Conservation (phyloP, 1,140 invertebrate genomes). For the Hestina assimilis region DNA sequence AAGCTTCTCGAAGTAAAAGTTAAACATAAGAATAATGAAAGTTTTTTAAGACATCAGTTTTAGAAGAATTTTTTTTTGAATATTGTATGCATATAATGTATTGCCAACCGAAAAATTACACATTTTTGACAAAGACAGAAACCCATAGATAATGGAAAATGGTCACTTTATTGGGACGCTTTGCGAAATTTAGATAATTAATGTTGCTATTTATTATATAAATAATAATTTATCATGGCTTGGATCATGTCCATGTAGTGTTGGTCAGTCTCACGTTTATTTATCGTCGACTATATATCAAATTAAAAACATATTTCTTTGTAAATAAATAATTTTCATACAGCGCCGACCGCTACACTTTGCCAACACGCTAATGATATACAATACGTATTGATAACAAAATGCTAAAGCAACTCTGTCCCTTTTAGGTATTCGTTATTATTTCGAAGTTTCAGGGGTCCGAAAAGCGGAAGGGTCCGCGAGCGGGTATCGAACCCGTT, state of each 20-base stretch:
- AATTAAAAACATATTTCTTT: slow-evolving; percentile 32
- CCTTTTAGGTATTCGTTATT: no score
- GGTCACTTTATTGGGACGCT: slow-evolving; percentile 18
- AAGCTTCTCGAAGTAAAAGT: no score
- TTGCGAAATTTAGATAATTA: slow-evolving; percentile 32
- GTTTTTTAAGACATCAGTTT: no score
- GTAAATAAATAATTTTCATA: slow-evolving; percentile 23
- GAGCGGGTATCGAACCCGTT: no score
- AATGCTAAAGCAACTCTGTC: no score
- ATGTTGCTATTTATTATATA: slow-evolving; percentile 27
- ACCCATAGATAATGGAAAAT: slow-evolving; percentile 14
- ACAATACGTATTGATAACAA: neutral
- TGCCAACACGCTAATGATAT: slow-evolving; percentile 4
- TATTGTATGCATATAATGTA: neutral
- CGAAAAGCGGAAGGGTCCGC: no score
- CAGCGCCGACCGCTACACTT: slow-evolving; percentile 18
- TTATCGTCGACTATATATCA: slow-evolving; percentile 30
- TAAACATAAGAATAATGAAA: no score
- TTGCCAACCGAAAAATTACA: neutral
- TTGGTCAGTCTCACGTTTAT: slow-evolving; percentile 32
- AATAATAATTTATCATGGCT: slow-evolving; percentile 35
- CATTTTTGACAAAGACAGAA: slow-evolving; percentile 4
- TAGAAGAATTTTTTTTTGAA: no score
- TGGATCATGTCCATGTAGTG: slow-evolving; percentile 36
- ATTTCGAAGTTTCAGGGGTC: no score